A percentile compares a stretch with the other conserved stretches of the same genome.
Evolutionary conservation across 1,140 invertebrate genomes (phyloP).

Genomic region (Apis mellifera): Amel_HAv3.1 CM009938.2:5761001-5761500

Average conservation of each 20-base stretch:
- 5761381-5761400: constrained; percentile 28
- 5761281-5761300: constrained; percentile 43
- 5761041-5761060: too few species aligned
- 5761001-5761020: too few species aligned
- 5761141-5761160: too few species aligned
- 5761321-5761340: background rate
- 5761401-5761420: constrained; percentile 42
- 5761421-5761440: background rate
- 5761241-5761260: constrained; percentile 3
- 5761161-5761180: too few species aligned
- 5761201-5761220: background rate
- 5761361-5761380: background rate
- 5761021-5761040: background rate
- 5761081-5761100: background rate
- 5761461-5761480: background rate
- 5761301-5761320: constrained; percentile 19
- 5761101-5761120: constrained; percentile 16
- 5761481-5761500: too few species aligned
- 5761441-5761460: background rate
- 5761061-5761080: too few species aligned
- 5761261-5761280: constrained; percentile 27
- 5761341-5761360: constrained; percentile 1
- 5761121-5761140: constrained; percentile 6
- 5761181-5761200: background rate
- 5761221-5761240: background rate